Conservation (phyloP, 2,888 invertebrate genomes). For the Ariolimax columbianus region DNA sequence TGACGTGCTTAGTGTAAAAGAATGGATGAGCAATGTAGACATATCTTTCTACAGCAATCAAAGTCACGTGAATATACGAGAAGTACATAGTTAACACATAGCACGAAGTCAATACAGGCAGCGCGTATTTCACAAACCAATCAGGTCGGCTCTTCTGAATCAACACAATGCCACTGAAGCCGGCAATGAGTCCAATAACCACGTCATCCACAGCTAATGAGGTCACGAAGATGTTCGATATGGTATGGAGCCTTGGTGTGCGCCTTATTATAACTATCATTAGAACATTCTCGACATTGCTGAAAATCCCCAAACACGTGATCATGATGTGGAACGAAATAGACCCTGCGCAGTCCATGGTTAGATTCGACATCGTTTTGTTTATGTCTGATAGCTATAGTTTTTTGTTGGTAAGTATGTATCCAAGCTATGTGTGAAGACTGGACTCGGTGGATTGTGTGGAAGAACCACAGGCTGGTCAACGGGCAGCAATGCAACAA, state of each 20-base stretch:
- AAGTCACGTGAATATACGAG: background rate
- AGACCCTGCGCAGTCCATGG: background rate
- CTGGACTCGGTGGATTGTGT: no score
- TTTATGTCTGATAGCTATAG: no score
- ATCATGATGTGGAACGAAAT: background rate
- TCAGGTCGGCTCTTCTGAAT: background rate
- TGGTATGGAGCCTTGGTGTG: background rate
- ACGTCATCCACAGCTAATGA: background rate
- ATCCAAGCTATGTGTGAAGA: no score
- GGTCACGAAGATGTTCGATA: background rate
- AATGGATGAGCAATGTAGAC: background rate
- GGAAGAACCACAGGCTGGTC: no score
- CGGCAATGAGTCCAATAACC: background rate
- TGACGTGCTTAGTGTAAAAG: background rate
- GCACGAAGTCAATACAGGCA: background rate
- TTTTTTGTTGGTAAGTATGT: no score
- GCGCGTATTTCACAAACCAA: background rate
- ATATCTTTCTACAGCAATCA: background rate
- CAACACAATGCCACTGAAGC: background rate
- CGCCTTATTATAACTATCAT: background rate
- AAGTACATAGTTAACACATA: background rate
- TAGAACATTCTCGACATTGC: background rate
- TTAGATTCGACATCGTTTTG: background rate
- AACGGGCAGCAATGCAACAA: no score
- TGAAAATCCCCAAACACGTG: background rate